Percentiles rank a stretch among this genome's conserved stretches.
Conservation (phyloP, 2,888 invertebrate species). For the Aelia acuminata region DNA sequence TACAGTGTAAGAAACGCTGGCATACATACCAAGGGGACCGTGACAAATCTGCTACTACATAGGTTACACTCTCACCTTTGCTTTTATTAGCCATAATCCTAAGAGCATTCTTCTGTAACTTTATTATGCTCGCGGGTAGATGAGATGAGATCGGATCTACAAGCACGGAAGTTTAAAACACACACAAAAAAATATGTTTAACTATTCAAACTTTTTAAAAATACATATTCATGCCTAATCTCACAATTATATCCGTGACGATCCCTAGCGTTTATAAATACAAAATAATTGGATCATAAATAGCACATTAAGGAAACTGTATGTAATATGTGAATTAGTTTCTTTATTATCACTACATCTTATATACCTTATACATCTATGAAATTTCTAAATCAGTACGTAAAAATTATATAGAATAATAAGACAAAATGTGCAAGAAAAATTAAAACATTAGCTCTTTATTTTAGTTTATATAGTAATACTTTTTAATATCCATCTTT, state of each 20-base stretch:
- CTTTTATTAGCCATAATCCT: slow-evolving; percentile 3
- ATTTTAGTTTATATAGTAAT: background rate
- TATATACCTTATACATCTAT: too few relatives aligned
- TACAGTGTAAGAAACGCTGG: background rate
- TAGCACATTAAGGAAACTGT: too few relatives aligned
- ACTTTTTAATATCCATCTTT: background rate
- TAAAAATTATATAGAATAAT: too few relatives aligned
- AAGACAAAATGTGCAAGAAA: too few relatives aligned
- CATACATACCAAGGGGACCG: background rate
- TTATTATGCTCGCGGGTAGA: background rate
- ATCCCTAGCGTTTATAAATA: background rate
- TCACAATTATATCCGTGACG: background rate
- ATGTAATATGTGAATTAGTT: too few relatives aligned
- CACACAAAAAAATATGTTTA: background rate
- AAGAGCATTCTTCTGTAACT: slow-evolving; percentile 16
- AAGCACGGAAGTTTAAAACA: background rate
- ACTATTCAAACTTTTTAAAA: too few relatives aligned
- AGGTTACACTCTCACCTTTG: background rate
- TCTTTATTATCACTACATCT: too few relatives aligned
- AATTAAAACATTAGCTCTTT: too few relatives aligned
- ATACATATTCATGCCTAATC: too few relatives aligned
- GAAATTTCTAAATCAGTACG: too few relatives aligned
- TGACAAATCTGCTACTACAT: background rate
- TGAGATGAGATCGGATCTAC: background rate
- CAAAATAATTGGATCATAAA: background rate